These are phyloP conservation scores for Lipophrys pholis DNA, from an alignment of 2,113 vertebrate species.

Conservation along the genomic window DNA sequence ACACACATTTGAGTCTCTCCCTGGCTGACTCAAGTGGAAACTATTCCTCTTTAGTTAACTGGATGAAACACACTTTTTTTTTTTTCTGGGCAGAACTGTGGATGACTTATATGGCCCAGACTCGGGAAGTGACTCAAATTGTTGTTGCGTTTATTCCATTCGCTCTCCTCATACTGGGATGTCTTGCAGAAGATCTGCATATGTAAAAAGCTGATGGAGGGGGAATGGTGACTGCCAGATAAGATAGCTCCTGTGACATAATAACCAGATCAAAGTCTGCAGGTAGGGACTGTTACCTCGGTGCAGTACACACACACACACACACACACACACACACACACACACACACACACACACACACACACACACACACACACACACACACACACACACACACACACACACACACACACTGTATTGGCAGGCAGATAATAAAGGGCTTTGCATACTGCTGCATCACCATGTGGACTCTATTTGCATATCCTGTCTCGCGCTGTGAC, in stretches of 20 bases:
- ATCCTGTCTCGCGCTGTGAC: constrained; percentile 43
- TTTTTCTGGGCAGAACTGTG: not conserved
- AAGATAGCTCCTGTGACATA: constrained; percentile 46
- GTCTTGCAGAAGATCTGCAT: too few species aligned
- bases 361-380: too few species aligned
- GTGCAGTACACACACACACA: constrained; percentile 5
- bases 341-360: too few species aligned
- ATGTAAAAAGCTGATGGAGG: too few species aligned
- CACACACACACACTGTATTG: not conserved
- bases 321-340: too few species aligned
- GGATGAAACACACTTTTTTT: constrained; percentile 25
- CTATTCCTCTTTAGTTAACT: constrained; percentile 45
- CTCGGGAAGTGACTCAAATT: constrained; percentile 49
- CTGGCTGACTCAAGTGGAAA: constrained; percentile 51
- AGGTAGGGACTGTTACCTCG: constrained; percentile 29
- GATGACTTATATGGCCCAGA: constrained; percentile 14
- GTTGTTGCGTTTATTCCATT: too few species aligned
- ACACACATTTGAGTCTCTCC: constrained; percentile 18
- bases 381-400: too few species aligned
- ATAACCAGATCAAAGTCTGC: constrained; percentile 72
- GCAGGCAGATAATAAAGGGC: constrained; percentile 28
- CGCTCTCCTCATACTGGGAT: too few species aligned
- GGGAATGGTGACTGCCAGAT: constrained; percentile 30
- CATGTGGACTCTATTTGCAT: constrained; percentile 59
- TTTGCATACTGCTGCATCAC: constrained; percentile 73